Percentiles rank a stretch among this genome's conserved stretches.
Evolutionary conservation across 2,113 vertebrate genomes (phyloP).

Genomic region (Macquaria ambigua): DNA sequence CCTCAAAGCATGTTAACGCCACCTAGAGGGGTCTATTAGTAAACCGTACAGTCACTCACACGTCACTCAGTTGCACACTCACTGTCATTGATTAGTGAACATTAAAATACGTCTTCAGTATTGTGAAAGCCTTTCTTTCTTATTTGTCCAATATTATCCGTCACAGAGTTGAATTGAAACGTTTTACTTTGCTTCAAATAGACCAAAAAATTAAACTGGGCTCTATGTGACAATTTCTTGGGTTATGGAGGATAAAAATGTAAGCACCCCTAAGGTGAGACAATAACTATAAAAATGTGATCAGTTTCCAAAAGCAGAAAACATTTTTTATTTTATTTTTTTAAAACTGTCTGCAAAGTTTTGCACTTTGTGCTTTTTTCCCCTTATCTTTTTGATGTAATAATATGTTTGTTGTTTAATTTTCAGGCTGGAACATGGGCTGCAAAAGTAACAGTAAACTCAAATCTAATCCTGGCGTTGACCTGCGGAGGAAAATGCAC

Average conservation of each 20-base stretch:
- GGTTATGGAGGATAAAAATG: not conserved
- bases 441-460: not conserved
- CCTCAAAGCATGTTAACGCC: slow-evolving; percentile 83
- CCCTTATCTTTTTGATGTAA: not conserved
- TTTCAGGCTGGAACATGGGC: not conserved
- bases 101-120: not conserved
- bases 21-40: slow-evolving; percentile 82
- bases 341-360: not conserved
- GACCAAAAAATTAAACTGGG: not conserved
- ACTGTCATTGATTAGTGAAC: not conserved
- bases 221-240: not conserved
- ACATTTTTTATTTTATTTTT: not conserved
- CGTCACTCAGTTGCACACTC: not conserved
- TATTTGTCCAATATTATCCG: slow-evolving; percentile 19
- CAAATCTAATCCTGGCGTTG: not conserved
- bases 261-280: not conserved
- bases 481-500: not conserved
- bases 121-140: slow-evolving; percentile 31
- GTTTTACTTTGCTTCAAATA: not conserved
- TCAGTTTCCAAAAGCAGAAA: not conserved
- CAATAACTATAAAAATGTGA: not conserved
- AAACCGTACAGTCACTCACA: slow-evolving; percentile 44
- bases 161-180: not conserved
- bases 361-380: not conserved
- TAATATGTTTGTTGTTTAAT: not conserved